Evolutionary conservation across 2,888 invertebrate genomes (phyloP), one percentile per base, ranked within the genome.

Genomic region (Acanthosepion lycidas): DNA sequence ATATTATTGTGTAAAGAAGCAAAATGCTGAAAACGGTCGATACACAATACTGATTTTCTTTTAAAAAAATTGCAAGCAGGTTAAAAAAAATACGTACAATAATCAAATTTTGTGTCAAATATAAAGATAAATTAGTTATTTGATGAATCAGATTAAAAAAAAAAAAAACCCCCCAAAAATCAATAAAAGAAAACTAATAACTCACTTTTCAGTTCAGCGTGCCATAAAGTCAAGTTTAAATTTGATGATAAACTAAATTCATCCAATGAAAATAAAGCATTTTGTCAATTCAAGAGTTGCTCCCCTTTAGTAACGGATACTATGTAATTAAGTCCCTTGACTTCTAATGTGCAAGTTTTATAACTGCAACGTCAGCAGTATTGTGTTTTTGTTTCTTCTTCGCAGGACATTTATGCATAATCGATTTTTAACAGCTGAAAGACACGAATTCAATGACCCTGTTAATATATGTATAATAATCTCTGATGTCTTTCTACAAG

Each of bases 171-270:
- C n/a, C 51, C 51, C 3, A 59, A n/a, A 78, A 78, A 78, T 15
- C 9, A 78, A 78, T n/a, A n/a, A 23, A 78, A 3, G 23, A 78
- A 78, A n/a, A 78, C 26, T 15, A 78, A 78, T 9, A n/a, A 78
- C 78, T 78, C n/a, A 78, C 78, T 8, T n/a, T 4, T 4, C 15
- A 15, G n/a, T 2, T 78, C 12, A n/a, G 28, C n/a, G 20, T 59
- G 59, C 59, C 59, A 59, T 20, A 20, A 59, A 59, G 59, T 59
- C n/a, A 78, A 93, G 48, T 93, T 93, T 93, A 93, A 93, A 93
- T 93, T 93, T 93, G 93, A n/a, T 93, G 49, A 28, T 18, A 51
- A 93, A 51, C 9, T 53, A 9, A 49, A 93, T 2, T 93, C 93
- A 53, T n/a, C 93, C 93, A 93, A 93, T 93, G 53, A 93, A 93